phyloP scores from a whole-genome alignment of 2,797 vertebrate species.

The Trachops cirrhosus region DNA sequence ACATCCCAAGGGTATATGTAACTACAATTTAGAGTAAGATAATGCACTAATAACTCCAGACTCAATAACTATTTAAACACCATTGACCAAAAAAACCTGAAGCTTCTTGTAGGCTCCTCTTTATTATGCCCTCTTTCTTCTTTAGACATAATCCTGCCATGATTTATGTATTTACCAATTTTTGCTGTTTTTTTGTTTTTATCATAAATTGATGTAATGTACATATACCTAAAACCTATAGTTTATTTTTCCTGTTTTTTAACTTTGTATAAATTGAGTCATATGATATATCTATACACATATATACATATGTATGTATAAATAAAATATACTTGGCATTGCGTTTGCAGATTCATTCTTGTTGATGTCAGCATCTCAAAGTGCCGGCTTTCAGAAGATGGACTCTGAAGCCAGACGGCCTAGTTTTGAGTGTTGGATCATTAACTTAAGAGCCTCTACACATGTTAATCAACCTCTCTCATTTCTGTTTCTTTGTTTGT shows the following conservation, averaged over 20 bases:
- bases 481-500: not conserved
- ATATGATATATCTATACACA: not conserved
- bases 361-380: not conserved
- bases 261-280: not conserved
- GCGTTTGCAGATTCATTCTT: not conserved
- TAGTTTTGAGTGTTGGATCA: not conserved
- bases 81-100: not conserved
- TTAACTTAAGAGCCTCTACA: not conserved
- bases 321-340: not conserved
- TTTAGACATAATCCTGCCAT: not conserved
- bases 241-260: not conserved
- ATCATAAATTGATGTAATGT: not conserved
- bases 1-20: not conserved
- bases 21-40: not conserved
- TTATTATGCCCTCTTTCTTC: not conserved
- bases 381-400: not conserved
- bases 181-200: not conserved
- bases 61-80: not conserved
- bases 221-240: not conserved
- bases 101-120: not conserved
- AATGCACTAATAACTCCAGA: not conserved
- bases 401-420: not conserved
- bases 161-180: not conserved
- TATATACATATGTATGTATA: not conserved
- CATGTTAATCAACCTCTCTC: not conserved